Evolutionary conservation across 2,113 vertebrate species (phyloP), one percentile per base, ranked within the genome.

Genomic region (Bothrops jararaca): DNA sequence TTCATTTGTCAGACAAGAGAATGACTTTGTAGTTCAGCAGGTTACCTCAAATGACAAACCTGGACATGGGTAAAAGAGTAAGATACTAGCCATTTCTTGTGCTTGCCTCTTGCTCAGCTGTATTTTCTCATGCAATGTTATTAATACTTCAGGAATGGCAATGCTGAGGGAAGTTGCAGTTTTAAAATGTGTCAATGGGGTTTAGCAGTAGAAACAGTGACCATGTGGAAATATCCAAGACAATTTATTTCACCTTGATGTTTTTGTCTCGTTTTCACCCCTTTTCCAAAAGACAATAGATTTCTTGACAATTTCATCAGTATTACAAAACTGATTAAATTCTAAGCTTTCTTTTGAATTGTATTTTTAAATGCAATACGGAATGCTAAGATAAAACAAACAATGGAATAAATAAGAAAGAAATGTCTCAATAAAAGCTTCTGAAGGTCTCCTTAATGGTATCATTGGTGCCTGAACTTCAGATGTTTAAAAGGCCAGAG

Each of bases 381-480:
- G 95, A 95, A 94, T 93, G 94, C 95, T 95, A 96, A 96, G 91
- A 94, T n/a, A 91, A 95, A 95, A 96, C 89, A 92, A 95, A 96
- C 95, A 96, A 96, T 93, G 93, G 53, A 29, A 89, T 91, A 90
- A 90, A 91, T 80, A 42, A 94, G 92, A 96, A 95, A 90, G 86
- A 90, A 90, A 69, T 91, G 93, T 95, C 80, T 94, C 95, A 93
- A 93, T 94, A 95, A 94, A 93, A 92, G 87, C 15, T 4, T 22
- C 9, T 89, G 8, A 26, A 88, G 23, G 85, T 92, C 94, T 52
- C 90, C 94, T 48, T 90, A 42, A 93, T 91, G 92, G 93, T 85
- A 91, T 93, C 56, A 90, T 74, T 95, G 94, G 94, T 24, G 95
- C 9, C n/a, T 96, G 93, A 97, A 97, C 95, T 95, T 97, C 29